Percentiles rank a stretch among this genome's conserved stretches.
phyloP scores from a whole-genome alignment of 2,797 vertebrate genomes.

The Phrynocephalus guinanensis region DNA sequence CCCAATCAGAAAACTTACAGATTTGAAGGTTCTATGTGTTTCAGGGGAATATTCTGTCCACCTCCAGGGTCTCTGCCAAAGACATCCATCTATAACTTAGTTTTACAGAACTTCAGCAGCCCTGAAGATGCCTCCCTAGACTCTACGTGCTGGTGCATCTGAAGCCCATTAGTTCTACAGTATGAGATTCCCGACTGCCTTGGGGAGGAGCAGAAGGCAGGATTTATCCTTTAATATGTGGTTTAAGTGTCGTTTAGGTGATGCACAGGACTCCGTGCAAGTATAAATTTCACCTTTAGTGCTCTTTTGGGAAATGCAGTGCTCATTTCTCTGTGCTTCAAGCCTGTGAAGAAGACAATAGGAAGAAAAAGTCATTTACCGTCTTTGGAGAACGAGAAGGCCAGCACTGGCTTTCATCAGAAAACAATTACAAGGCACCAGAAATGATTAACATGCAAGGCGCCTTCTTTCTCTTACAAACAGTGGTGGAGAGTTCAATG shows the following conservation, averaged over 20 bases:
- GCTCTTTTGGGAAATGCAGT: not conserved
- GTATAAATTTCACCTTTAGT: slow-evolving; percentile 22
- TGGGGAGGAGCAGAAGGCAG: not conserved
- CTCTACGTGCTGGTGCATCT: not conserved
- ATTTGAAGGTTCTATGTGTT: not conserved
- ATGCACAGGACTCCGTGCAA: slow-evolving; percentile 21
- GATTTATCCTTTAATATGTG: slow-evolving; percentile 4
- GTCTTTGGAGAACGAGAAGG: slow-evolving; percentile 52
- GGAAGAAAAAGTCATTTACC: slow-evolving; percentile 36
- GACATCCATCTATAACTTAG: slow-evolving; percentile 3
- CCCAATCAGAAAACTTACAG: not conserved
- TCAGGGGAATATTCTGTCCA: not conserved
- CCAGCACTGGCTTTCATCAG: slow-evolving; percentile 46
- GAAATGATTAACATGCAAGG: slow-evolving; percentile 54
- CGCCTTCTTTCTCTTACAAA: slow-evolving; percentile 17
- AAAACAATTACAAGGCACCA: slow-evolving; percentile 46
- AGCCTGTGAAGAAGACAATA: slow-evolving; percentile 17
- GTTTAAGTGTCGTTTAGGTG: slow-evolving; percentile 40
- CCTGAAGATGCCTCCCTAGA: not conserved
- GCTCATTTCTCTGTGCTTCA: slow-evolving; percentile 35
- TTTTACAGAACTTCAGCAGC: not conserved
- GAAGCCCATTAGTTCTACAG: slow-evolving; percentile 7
- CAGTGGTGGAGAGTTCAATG: slow-evolving; percentile 47
- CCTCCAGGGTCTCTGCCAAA: not conserved
- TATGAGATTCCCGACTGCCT: slow-evolving; percentile 15